Percentiles rank a stretch among this genome's conserved stretches.
Conservation (phyloP, 2,113 vertebrate genomes). For the Myrmecophaga tridactyla region DNA sequence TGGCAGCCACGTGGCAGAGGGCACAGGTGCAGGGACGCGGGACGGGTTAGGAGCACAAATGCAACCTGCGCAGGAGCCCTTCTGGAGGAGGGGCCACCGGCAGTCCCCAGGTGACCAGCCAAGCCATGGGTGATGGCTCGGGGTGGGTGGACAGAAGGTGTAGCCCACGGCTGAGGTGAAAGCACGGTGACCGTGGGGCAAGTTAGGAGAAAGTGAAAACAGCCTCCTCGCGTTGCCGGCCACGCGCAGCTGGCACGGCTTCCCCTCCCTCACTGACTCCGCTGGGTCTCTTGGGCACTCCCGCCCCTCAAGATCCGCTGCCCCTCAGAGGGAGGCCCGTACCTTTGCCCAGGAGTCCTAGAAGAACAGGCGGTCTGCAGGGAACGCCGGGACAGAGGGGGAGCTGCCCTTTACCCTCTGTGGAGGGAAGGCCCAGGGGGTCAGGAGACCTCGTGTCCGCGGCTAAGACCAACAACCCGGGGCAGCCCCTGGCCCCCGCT, state of each 20-base stretch:
- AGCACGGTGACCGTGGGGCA: accelerated
- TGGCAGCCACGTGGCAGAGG: accelerated
- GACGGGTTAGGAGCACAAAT: not conserved
- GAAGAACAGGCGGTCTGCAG: no score
- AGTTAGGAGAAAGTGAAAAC: not conserved
- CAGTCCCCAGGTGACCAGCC: not conserved
- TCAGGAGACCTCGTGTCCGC: accelerated
- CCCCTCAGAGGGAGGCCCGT: no score
- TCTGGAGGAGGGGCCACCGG: not conserved
- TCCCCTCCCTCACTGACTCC: accelerated
- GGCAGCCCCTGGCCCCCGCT: accelerated
- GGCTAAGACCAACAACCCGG: no score
- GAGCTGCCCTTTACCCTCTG: not conserved
- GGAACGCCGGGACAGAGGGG: accelerated
- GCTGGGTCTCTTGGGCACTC: accelerated
- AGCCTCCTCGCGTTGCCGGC: not conserved
- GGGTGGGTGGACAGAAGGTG: accelerated
- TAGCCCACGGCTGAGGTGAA: not conserved
- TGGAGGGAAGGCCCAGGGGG: no score
- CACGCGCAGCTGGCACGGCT: accelerated
- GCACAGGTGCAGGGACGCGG: no score
- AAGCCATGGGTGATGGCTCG: accelerated
- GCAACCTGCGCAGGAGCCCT: accelerated
- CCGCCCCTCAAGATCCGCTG: accelerated
- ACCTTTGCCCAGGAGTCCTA: accelerated